Base-by-base conservation (phyloP, 2,888 invertebrate genomes). In the Tuta absoluta region DNA sequence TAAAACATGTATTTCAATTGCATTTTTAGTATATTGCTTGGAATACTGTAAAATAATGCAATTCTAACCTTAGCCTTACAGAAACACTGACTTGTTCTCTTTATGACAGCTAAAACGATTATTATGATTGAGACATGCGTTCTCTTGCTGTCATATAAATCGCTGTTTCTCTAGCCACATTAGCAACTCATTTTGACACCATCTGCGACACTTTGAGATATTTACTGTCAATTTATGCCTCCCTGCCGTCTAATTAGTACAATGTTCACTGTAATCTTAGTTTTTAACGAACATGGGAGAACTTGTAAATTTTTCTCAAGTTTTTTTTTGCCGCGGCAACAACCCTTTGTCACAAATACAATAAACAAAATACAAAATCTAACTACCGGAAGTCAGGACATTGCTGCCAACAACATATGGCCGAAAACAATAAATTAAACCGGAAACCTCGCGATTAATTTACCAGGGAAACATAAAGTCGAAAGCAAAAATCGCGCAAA, bases 171-270 rank as follows among this genome's bases (percentile, higher is more conserved):
- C 45, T 60, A 45, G 60, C 60, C 60, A 60, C 60, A 5, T 59
- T 63, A 70, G 66, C 70, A 67, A 75, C 71, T 48, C 75, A 75
- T 81, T 78, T 77, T 78, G 80, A 81, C 84, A 77, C 79, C 87
- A 85, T 85, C 85, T 86, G 85, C 74, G 81, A 78, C 82, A 77
- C 75, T 75, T 74, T 79, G 80, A 81, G 75, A 82, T 85, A 85
- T 84, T 86, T 86, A 85, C 81, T 81, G 79, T 73, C 78, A 78
- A 84, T 84, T 83, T 82, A 84, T 83, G 78, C 80, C 74, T 78
- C 79, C 81, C 75, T 74, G 71, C 74, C 78, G 71, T 77, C 79
- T 82, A 83, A 82, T 85, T 84, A 83, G 77, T 74, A 33, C 62
- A 33, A 11, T 51, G 37, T 62, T 62, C 51, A 62, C 33, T 56